Percentiles rank a stretch among this genome's conserved stretches.
phyloP scores from a whole-genome alignment of 2,797 vertebrate species.

The Cheirogaleus major region DNA sequence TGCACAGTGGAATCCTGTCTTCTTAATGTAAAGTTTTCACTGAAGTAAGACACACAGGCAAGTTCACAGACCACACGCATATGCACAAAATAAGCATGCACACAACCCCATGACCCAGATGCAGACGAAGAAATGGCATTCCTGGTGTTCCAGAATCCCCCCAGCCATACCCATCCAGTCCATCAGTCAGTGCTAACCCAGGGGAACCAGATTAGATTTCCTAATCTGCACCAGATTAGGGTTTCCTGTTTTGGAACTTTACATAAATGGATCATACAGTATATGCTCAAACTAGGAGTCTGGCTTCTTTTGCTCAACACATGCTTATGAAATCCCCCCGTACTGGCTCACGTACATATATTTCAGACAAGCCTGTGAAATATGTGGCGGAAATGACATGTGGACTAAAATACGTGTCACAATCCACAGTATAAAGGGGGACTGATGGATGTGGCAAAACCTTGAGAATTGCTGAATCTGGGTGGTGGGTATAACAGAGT shows the following conservation, averaged over 20 bases:
- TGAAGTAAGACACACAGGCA: not conserved
- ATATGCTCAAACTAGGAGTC: not conserved
- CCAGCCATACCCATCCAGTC: not conserved
- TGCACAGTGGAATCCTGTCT: not conserved
- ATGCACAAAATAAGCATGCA: not conserved
- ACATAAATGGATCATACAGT: not conserved
- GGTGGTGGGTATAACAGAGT: too few relatives aligned
- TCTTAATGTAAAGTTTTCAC: not conserved
- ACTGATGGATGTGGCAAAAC: not conserved
- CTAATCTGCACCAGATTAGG: not conserved
- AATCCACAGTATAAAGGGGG: not conserved
- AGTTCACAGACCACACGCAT: not conserved
- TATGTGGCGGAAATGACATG: not conserved
- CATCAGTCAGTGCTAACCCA: not conserved
- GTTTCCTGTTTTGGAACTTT: not conserved
- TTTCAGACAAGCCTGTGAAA: not conserved
- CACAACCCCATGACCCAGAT: accelerated
- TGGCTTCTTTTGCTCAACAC: not conserved
- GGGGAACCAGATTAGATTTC: not conserved
- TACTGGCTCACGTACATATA: accelerated
- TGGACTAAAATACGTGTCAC: not conserved
- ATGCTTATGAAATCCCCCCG: not conserved
- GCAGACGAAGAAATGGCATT: not conserved
- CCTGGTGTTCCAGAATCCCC: accelerated
- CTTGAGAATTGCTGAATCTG: not conserved